Evolutionary conservation across 2,888 invertebrate species (phyloP).

Genomic region (Polyommatus iphigenia): DNA sequence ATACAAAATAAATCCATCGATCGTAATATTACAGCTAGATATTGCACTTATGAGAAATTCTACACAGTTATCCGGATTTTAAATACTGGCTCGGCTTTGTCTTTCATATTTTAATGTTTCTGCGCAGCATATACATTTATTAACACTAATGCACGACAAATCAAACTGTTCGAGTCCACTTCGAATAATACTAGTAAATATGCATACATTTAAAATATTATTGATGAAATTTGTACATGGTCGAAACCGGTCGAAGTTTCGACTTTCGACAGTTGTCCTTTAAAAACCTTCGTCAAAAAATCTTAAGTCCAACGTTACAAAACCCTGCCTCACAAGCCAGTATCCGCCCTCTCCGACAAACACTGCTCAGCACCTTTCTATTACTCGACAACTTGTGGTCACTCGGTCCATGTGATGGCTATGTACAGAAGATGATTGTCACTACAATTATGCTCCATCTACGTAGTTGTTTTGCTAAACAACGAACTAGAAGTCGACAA

Average conservation of each 20-base stretch:
- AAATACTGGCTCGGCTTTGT: slow-evolving; percentile 78
- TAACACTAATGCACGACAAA: slow-evolving; percentile 54
- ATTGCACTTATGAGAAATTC: slow-evolving; percentile 71
- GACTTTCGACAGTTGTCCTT: slow-evolving; percentile 41
- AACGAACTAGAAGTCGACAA: not conserved
- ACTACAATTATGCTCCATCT: not conserved
- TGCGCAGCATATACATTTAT: slow-evolving; percentile 49
- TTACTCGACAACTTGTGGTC: slow-evolving; percentile 58
- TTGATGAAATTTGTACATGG: slow-evolving; percentile 46
- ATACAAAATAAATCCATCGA: slow-evolving; percentile 34
- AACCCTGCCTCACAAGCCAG: slow-evolving; percentile 59
- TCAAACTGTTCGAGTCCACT: slow-evolving; percentile 49
- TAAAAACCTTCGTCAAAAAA: slow-evolving; percentile 41
- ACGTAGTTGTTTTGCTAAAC: not conserved
- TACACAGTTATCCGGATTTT: slow-evolving; percentile 74
- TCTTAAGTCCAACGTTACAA: slow-evolving; percentile 44
- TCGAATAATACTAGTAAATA: slow-evolving; percentile 41
- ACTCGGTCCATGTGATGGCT: slow-evolving; percentile 45
- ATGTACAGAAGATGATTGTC: not conserved
- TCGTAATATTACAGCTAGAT: slow-evolving; percentile 60
- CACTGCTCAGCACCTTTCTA: slow-evolving; percentile 70
- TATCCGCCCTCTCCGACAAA: slow-evolving; percentile 49
- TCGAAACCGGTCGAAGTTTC: slow-evolving; percentile 42
- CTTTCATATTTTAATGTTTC: slow-evolving; percentile 60
- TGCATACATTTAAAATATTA: slow-evolving; percentile 41